These are phyloP conservation scores for Orthosia gothica DNA, from an alignment of 2,888 invertebrate genomes.

Conservation along the genomic window DNA sequence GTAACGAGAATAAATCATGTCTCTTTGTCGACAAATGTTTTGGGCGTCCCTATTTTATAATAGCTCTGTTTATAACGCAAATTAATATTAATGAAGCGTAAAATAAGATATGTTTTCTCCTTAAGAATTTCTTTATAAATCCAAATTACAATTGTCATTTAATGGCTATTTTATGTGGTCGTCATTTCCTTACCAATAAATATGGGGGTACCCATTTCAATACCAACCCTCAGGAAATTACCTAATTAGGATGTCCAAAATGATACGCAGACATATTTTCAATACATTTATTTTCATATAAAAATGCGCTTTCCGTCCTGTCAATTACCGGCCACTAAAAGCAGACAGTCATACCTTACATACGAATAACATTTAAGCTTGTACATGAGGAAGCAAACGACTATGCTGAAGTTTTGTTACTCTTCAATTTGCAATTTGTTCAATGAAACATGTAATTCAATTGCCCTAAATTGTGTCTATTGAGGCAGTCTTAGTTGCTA, in stretches of 20 bases:
- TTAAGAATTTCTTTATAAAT: conserved; percentile 32
- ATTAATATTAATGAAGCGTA: conserved; percentile 75
- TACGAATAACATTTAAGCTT: conserved; percentile 76
- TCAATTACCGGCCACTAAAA: conserved; percentile 72
- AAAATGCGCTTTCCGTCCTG: conserved; percentile 81
- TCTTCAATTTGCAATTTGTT: conserved; percentile 62
- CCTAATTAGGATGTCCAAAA: conserved; percentile 20
- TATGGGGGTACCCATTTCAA: background rate
- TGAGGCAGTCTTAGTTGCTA: conserved; percentile 42
- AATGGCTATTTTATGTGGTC: conserved; percentile 8
- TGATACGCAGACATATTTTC: conserved; percentile 66
- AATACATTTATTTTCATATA: conserved; percentile 87
- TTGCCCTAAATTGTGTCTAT: conserved; percentile 59
- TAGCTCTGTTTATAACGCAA: conserved; percentile 63
- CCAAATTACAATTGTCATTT: conserved; percentile 20
- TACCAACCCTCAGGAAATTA: conserved; percentile 26
- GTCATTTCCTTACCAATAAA: conserved; percentile 13
- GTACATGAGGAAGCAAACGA: conserved; percentile 63
- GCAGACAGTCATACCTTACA: conserved; percentile 83
- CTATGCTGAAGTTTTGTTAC: conserved; percentile 35
- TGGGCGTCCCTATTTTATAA: conserved; percentile 69
- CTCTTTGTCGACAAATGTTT: conserved; percentile 78
- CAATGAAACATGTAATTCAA: conserved; percentile 55
- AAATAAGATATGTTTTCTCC: conserved; percentile 50
- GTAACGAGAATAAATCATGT: conserved; percentile 82